A percentile compares a stretch with the other conserved stretches of the same genome.
These are phyloP conservation scores for Lepidurus arcticus DNA, from an alignment of 1,140 invertebrate genomes.

Conservation along the genomic window DNA sequence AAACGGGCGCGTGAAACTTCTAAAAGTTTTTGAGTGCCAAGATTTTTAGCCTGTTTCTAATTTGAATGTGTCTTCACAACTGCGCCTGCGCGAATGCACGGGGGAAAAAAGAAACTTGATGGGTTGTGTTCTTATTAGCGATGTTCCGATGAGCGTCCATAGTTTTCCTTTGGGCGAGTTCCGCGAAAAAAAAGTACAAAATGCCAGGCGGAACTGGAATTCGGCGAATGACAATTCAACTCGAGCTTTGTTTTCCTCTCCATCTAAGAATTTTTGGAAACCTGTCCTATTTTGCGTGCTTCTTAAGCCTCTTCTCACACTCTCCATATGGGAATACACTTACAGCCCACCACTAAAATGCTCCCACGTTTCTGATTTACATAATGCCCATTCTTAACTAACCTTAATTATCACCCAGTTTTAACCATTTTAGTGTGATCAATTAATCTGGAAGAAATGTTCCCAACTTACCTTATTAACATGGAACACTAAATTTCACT, in stretches of 20 bases:
- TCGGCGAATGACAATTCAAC: not conserved
- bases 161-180: not conserved
- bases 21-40: constrained; percentile 21
- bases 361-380: not conserved
- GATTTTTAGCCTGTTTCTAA: constrained; percentile 22
- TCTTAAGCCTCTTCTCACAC: constrained; percentile 5
- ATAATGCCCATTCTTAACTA: no score
- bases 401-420: no score
- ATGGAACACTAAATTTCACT: no score
- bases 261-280: not conserved
- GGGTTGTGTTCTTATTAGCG: not conserved
- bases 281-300: constrained; percentile 7
- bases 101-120: not conserved
- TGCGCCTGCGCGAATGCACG: not conserved
- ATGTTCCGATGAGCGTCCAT: not conserved
- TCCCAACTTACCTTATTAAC: no score
- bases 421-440: no score
- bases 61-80: constrained; percentile 12
- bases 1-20: not conserved
- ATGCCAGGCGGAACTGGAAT: not conserved
- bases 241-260: not conserved
- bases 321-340: constrained; percentile 10
- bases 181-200: constrained; percentile 16
- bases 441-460: no score
- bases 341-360: not conserved